Conservation (phyloP, 2,113 vertebrate species). For the Tragelaphus strepsiceros region DNA sequence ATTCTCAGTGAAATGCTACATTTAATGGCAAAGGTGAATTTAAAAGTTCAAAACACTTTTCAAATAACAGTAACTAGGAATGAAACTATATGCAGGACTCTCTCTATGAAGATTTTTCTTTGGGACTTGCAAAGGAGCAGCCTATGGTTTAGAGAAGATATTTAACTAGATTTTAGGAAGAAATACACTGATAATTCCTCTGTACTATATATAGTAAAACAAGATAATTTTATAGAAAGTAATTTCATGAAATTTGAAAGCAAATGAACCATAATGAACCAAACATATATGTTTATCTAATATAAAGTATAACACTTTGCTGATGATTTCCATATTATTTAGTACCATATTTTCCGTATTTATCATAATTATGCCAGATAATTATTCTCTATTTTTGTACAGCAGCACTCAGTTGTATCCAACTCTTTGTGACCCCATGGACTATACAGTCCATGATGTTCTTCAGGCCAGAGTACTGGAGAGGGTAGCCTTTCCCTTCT, state of each 20-base stretch:
- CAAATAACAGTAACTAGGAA: neutral
- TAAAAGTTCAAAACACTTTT: slow-evolving; percentile 39
- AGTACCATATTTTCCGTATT: neutral
- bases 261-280: neutral
- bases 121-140: slow-evolving; percentile 2
- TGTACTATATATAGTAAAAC: slow-evolving; percentile 37
- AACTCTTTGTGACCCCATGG: neutral
- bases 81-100: neutral
- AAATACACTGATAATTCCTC: slow-evolving; percentile 41
- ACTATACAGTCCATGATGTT: neutral
- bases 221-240: slow-evolving; percentile 3
- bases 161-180: slow-evolving; percentile 36
- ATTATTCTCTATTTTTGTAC: neutral
- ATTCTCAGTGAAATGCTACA: neutral
- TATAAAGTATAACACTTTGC: neutral
- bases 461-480: neutral
- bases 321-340: slow-evolving; percentile 13
- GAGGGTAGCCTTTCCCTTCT: neutral
- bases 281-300: neutral
- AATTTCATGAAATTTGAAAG: slow-evolving; percentile 31
- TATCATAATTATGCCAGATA: neutral
- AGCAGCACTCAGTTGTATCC: neutral
- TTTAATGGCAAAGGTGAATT: slow-evolving; percentile 29
- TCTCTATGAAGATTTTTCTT: neutral
- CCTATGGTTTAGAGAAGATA: neutral